These are phyloP conservation scores for Dendrocincla fuliginosa DNA, from an alignment of 2,797 vertebrate species.

Conservation along the genomic window DNA sequence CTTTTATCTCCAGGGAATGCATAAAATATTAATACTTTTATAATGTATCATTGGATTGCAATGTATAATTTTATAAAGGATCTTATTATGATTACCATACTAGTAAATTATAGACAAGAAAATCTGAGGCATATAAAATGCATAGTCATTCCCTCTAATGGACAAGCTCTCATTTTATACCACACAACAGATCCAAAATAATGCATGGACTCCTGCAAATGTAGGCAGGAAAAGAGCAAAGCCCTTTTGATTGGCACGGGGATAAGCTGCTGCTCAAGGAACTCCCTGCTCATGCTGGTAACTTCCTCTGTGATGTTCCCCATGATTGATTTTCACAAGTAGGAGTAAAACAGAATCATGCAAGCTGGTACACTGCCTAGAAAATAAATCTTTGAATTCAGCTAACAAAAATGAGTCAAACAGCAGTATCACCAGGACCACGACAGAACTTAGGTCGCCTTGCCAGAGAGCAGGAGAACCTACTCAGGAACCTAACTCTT, in stretches of 20 bases:
- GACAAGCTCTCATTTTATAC: background rate
- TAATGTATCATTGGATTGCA: background rate
- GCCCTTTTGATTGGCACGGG: background rate
- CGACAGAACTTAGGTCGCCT: fast-evolving
- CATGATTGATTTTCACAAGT: slow-evolving; percentile 18
- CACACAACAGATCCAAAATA: background rate
- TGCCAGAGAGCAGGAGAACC: background rate
- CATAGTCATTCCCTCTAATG: background rate
- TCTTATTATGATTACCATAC: background rate
- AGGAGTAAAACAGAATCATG: slow-evolving; percentile 3
- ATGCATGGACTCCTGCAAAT: background rate
- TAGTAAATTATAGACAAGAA: background rate
- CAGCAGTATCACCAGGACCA: background rate
- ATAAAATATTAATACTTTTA: background rate
- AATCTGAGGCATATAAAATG: background rate
- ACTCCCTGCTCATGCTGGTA: background rate
- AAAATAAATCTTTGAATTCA: background rate
- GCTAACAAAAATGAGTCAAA: background rate
- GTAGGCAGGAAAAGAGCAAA: background rate
- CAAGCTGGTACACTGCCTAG: background rate
- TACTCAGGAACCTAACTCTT: background rate
- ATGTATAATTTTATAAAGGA: background rate
- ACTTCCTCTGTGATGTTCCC: background rate
- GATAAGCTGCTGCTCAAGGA: background rate
- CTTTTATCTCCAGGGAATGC: background rate